Base-by-base conservation (phyloP, 2,113 vertebrate genomes). In the Procavia capensis region DNA sequence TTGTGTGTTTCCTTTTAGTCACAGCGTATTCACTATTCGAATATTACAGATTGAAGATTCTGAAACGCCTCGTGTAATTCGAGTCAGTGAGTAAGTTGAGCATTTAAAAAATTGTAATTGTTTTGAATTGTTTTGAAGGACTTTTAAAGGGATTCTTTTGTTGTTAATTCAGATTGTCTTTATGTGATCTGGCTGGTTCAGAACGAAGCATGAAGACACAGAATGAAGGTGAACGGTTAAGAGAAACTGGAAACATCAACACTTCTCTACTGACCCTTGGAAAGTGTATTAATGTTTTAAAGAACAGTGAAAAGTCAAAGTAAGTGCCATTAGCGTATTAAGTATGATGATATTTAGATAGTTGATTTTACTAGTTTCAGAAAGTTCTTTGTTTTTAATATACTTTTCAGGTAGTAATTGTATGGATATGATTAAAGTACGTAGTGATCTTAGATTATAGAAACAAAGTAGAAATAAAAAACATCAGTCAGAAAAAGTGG, bases 201-300 rank as follows among this genome's bases (percentile, higher is more conserved):
- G 99, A 99, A 97, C 98, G 99, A 96, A 99, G 98, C 10, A 98
- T 99, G 22, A 99, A 99, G 97, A 99, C 99, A 1, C 99, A 98
- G 80, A 99, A 99, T 93, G 98, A 98, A 98, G 99, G 99, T 10
- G 99, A 99, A 54, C 98, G 99, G 45, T 97, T 99, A 92, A 99
- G 99, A 97, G 99, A 99, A 96, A 99, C 99, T 6, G 99, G 99
- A n/a, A 99, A 99, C 91, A 99, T 99, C 97, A 99, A 99, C 96
- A 98, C 98, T 0, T 99, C 99, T 5, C 98, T 99, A 85, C 95
- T 99, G 39, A 99, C 98, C 89, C 98, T 99, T 72, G 99, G 99
- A 41, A 99, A 99, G 97, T 99, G 99, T 97, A 99, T 99, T 88
- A 99, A 97, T 16, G 99, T 99, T 29, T 98, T 99, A 36, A 99